Conservation (phyloP, 2,797 vertebrate genomes). For the Nannoperca obscura region DNA sequence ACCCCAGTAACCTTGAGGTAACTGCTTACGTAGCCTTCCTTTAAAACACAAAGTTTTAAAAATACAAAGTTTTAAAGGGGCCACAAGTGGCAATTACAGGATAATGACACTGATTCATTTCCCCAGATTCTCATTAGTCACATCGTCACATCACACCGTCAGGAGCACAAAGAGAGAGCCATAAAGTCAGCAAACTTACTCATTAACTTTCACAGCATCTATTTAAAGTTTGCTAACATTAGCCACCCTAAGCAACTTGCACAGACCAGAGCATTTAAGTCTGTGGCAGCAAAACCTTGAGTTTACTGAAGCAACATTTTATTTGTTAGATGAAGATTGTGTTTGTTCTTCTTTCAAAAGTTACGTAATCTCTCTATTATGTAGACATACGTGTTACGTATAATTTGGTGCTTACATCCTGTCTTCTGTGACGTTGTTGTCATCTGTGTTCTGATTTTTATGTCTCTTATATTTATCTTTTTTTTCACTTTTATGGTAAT, state of each 20-base stretch:
- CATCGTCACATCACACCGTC: background rate
- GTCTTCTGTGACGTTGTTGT: background rate
- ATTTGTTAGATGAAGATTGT: background rate
- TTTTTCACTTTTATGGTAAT: background rate
- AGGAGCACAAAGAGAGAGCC: background rate
- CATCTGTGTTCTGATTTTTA: too few species aligned
- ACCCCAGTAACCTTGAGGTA: background rate
- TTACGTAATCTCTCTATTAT: background rate
- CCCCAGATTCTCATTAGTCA: conserved; percentile 13
- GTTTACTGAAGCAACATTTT: background rate
- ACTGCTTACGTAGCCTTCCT: background rate
- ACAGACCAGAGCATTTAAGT: background rate
- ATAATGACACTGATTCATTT: conserved; percentile 17
- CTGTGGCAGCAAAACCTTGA: background rate
- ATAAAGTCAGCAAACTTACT: background rate
- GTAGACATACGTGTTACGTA: background rate
- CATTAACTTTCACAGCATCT: background rate
- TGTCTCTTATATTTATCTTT: too few species aligned
- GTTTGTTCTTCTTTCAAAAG: background rate
- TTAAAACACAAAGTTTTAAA: background rate
- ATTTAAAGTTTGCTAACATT: background rate
- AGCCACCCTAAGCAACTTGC: background rate
- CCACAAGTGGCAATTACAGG: background rate
- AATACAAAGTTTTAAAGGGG: too few species aligned
- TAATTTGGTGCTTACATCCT: background rate